These are phyloP conservation scores for Latrodectus geometricus DNA, from an alignment of 1,140 invertebrate genomes.

Conservation along the genomic window DNA sequence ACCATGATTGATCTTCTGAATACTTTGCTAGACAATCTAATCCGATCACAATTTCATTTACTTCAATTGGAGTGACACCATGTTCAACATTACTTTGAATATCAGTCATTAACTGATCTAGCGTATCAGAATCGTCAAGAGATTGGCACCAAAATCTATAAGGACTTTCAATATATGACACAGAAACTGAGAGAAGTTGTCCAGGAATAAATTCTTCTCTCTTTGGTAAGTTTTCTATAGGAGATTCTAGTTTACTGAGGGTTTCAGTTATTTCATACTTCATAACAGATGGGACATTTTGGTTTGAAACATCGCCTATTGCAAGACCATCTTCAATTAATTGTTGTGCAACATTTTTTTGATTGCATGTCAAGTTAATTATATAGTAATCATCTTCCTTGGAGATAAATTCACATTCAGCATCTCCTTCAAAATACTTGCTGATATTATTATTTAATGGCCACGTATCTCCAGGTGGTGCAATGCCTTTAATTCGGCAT, in stretches of 20 bases:
- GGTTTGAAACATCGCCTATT: neutral
- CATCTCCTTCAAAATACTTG: slow-evolving; percentile 45
- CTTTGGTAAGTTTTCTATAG: neutral
- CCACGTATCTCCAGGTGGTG: slow-evolving; percentile 19
- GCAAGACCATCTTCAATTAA: slow-evolving; percentile 61
- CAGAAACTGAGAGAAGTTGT: slow-evolving; percentile 29
- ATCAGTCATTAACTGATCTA: slow-evolving; percentile 63
- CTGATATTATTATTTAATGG: neutral
- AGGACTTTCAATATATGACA: slow-evolving; percentile 67
- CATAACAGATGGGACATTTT: neutral
- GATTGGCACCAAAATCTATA: slow-evolving; percentile 68
- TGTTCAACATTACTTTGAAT: slow-evolving; percentile 22
- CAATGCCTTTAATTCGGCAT: slow-evolving; percentile 41
- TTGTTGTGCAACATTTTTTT: slow-evolving; percentile 17
- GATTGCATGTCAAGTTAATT: slow-evolving; percentile 36
- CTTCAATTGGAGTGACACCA: neutral
- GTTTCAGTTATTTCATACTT: neutral
- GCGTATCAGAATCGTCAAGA: slow-evolving; percentile 60
- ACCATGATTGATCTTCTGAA: slow-evolving; percentile 81
- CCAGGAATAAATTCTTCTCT: slow-evolving; percentile 24
- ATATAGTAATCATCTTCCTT: slow-evolving; percentile 33
- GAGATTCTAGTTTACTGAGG: too few relatives aligned
- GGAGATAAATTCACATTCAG: slow-evolving; percentile 23
- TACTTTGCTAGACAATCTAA: slow-evolving; percentile 80
- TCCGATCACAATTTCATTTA: slow-evolving; percentile 68